Base-by-base conservation (phyloP, 92 coral and sea anemone species). In the Zoanthus sansibaricus region DNA sequence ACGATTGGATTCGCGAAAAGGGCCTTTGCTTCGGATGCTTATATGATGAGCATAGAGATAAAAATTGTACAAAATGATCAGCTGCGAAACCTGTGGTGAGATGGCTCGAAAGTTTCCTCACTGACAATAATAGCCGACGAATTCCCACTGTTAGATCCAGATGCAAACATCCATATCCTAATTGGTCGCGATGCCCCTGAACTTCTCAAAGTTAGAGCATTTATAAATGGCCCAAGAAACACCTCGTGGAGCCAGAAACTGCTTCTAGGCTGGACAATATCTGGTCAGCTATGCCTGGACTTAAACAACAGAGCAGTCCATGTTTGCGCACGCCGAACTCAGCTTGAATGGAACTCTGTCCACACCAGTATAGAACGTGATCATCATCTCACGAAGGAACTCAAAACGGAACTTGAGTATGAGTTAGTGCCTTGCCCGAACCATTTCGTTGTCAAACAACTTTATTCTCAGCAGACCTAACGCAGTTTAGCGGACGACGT, bases 11-110 rank as follows among this genome's bases (percentile, higher is more conserved):
- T 15, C 83, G 30, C 21, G 84, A 71, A 32, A 77, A 72, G 61
- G 79, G 91, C 77, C 82, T 91, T 20, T 91, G 91, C 59, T 91
- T 77, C 72, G 79, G 74, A 5, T 91, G 91, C 86, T 44, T 94
- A 6, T 44, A 75, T 59, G 78, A 72, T 5, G 61, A 17, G 66
- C 94, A 92, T 75, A 70, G 56, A 62, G 94, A 91, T 30, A 86
- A 64, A 66, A 58, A 71, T n/a, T 94, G 98, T 76, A 88, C 86
- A 55, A 31, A 75, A 79, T 72, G 32, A 71, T 89, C 18, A 87
- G 62, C 31, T 89, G 92, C 31, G 58, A 46, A 77, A 82, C 59
- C 52, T 92, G 94, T 31, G 82, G 86, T 42, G 87, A 79, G 16
- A 78, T 90, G 33, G 80, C 89, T 7, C 47, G 71, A 46, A 77